Evolutionary conservation across 1,140 invertebrate genomes (phyloP).

Genomic region (Calephelis virginiensis): DNA sequence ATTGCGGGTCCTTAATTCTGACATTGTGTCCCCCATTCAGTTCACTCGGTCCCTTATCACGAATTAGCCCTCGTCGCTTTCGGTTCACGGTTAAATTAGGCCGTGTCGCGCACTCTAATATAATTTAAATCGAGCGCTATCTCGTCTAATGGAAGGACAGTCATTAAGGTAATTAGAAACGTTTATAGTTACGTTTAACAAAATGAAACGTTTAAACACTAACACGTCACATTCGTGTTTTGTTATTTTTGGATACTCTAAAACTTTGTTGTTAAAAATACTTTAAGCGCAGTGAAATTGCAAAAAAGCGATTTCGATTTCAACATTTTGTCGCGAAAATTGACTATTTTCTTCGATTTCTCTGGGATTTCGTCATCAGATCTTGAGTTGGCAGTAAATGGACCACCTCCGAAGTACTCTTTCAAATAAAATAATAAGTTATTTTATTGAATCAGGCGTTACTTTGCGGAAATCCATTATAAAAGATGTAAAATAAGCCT

Average conservation of each 20-base stretch:
- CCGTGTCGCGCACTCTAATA: conserved; percentile 59
- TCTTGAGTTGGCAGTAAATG: too few relatives aligned
- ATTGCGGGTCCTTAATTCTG: conserved; percentile 42
- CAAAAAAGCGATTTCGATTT: neutral
- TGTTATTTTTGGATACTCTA: neutral
- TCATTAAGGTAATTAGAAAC: conserved; percentile 70
- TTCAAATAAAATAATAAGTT: too few relatives aligned
- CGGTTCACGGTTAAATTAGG: conserved; percentile 60
- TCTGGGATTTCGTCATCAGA: too few relatives aligned
- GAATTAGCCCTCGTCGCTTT: conserved; percentile 64
- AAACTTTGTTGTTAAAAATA: too few relatives aligned
- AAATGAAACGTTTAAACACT: neutral
- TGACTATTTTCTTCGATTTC: too few relatives aligned
- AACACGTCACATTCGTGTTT: neutral
- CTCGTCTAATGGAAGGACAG: conserved; percentile 55
- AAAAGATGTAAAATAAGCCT: too few relatives aligned
- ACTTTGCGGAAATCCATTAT: too few relatives aligned
- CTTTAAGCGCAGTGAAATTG: too few relatives aligned
- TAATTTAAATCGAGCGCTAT: conserved; percentile 55
- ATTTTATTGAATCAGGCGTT: too few relatives aligned
- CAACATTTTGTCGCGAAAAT: neutral
- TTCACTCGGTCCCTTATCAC: conserved; percentile 62
- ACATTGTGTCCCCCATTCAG: conserved; percentile 56
- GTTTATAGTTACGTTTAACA: conserved; percentile 38
- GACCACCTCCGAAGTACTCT: too few relatives aligned